Conservation (phyloP, 2,113 vertebrate species). For the Nicator chloris region DNA sequence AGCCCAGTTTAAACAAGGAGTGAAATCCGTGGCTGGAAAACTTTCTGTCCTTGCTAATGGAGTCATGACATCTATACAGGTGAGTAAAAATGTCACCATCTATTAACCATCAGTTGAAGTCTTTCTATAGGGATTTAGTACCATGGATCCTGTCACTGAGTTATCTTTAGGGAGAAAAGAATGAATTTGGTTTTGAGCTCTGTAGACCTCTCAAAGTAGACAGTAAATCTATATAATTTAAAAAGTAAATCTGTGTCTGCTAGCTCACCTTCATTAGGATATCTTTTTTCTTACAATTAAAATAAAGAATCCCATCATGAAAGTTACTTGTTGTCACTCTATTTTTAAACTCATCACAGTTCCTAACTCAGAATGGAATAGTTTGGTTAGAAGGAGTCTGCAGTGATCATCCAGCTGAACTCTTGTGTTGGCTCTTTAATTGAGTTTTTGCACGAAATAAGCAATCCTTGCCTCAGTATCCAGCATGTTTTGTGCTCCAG, state of each 20-base stretch:
- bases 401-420: background rate
- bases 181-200: background rate
- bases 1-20: constrained; percentile 90
- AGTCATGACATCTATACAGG: constrained; percentile 93
- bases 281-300: background rate
- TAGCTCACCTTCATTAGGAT: background rate
- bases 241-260: background rate
- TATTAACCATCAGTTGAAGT: background rate
- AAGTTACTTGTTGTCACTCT: background rate
- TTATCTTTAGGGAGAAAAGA: background rate
- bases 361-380: background rate
- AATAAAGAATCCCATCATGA: background rate
- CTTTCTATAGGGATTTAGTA: background rate
- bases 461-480: background rate
- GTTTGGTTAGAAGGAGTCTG: background rate
- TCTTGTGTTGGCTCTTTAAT: background rate
- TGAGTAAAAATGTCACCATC: constrained; percentile 47
- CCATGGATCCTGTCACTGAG: background rate
- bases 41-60: constrained; percentile 95
- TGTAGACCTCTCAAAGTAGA: background rate
- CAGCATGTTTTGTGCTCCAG: background rate
- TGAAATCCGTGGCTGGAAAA: constrained; percentile 89
- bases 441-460: background rate
- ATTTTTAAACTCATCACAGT: background rate
- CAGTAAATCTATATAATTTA: background rate